Evolutionary conservation across 2,113 vertebrate genomes (phyloP).

Genomic region (Lamprotornis superbus): DNA sequence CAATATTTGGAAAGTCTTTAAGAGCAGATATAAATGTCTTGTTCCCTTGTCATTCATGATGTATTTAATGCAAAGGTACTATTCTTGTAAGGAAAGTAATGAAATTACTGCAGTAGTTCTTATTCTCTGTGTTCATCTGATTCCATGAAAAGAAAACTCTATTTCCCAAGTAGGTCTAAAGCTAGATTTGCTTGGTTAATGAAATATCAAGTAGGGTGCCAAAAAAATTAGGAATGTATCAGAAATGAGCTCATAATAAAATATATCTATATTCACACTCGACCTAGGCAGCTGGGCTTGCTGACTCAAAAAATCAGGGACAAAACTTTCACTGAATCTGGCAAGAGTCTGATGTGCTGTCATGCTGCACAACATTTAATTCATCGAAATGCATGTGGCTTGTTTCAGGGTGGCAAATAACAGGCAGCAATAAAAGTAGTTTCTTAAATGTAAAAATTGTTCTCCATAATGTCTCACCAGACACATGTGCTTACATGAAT

Average conservation of each 20-base stretch:
- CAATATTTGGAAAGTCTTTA: neutral
- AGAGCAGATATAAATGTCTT: neutral
- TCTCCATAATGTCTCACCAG: neutral
- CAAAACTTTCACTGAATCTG: neutral
- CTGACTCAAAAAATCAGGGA: neutral
- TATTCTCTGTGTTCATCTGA: neutral
- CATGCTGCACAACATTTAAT: neutral
- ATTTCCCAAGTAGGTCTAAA: neutral
- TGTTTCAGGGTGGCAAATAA: neutral
- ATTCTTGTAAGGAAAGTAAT: neutral
- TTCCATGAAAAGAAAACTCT: neutral
- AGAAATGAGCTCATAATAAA: neutral
- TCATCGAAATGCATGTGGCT: neutral
- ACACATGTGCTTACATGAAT: neutral
- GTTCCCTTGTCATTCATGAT: neutral
- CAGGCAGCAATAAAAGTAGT: neutral
- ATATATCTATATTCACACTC: rapidly evolving
- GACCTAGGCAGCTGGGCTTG: neutral
- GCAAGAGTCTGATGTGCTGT: neutral
- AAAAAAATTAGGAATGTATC: neutral
- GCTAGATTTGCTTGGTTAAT: neutral
- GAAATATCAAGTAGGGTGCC: neutral
- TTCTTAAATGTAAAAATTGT: neutral
- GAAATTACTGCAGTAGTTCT: neutral
- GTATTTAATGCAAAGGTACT: neutral